Conservation (phyloP, 2,888 invertebrate species). For the Candidula unifasciata region DNA sequence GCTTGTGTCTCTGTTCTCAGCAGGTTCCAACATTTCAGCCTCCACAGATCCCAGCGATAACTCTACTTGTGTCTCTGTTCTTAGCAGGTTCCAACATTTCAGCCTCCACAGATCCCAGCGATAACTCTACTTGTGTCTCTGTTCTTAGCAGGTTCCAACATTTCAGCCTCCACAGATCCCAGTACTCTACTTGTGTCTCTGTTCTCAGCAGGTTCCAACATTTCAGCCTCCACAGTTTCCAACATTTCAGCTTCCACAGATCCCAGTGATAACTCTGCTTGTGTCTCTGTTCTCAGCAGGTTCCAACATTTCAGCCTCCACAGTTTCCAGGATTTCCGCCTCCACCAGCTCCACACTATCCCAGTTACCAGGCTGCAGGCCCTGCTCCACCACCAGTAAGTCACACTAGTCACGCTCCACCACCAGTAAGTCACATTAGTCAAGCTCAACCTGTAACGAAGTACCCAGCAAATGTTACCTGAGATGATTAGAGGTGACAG, state of each 20-base stretch:
- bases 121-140: neutral
- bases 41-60: constrained; percentile 37
- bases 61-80: too few species aligned
- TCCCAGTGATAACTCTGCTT: neutral
- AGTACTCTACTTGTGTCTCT: too few species aligned
- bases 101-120: constrained; percentile 2
- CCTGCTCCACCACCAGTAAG: constrained; percentile 42
- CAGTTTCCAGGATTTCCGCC: constrained; percentile 35
- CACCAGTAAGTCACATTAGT: constrained; percentile 33
- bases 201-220: constrained; percentile 10
- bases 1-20: neutral
- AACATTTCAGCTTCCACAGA: neutral
- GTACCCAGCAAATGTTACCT: too few species aligned
- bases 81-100: constrained; percentile 30
- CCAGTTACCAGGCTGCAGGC: constrained; percentile 34
- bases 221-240: constrained; percentile 44
- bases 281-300: constrained; percentile 13
- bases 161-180: constrained; percentile 43
- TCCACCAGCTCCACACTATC: constrained; percentile 35
- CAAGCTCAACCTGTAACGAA: too few species aligned
- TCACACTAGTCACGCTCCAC: neutral
- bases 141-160: constrained; percentile 11
- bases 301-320: constrained; percentile 36
- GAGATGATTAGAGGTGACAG: too few species aligned
- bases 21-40: constrained; percentile 29